Conservation (phyloP, 2,113 vertebrate genomes). For the Sceloporus tristichus region DNA sequence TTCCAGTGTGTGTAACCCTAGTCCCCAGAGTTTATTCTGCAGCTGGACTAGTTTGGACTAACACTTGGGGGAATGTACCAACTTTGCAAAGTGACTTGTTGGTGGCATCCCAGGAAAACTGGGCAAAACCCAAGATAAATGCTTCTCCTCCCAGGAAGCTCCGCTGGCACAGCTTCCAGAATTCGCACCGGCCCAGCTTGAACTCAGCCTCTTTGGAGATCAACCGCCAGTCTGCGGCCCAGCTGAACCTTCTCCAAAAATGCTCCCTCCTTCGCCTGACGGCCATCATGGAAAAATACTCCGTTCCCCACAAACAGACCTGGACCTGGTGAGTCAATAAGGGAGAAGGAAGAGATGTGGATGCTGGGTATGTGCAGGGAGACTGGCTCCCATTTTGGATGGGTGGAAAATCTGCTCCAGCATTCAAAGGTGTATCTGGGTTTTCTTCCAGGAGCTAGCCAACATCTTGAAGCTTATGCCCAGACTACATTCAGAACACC, state of each 20-base stretch:
- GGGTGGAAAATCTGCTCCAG: too few relatives aligned
- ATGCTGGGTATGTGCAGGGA: too few relatives aligned
- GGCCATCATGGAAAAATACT: constrained; percentile 88
- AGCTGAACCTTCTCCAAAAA: constrained; percentile 89
- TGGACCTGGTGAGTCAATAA: constrained; percentile 83
- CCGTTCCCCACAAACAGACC: constrained; percentile 81
- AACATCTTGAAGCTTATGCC: too few relatives aligned
- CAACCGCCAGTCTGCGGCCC: constrained; percentile 86
- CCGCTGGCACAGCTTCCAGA: constrained; percentile 91
- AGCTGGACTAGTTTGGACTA: too few relatives aligned
- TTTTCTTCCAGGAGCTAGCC: too few relatives aligned
- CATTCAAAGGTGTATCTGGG: too few relatives aligned
- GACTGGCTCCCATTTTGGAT: too few relatives aligned
- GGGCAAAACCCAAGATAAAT: accelerated
- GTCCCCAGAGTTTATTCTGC: too few relatives aligned
- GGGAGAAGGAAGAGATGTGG: too few relatives aligned
- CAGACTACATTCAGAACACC: too few relatives aligned
- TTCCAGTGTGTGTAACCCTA: too few relatives aligned
- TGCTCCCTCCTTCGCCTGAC: constrained; percentile 88
- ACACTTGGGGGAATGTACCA: too few relatives aligned
- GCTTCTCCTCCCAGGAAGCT: constrained; percentile 78
- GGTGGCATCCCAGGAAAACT: neutral
- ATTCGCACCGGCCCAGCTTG: constrained; percentile 88
- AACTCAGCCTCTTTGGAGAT: constrained; percentile 89
- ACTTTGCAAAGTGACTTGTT: neutral